These are phyloP conservation scores for Bruchidius siliquastri DNA, from an alignment of 2,888 invertebrate species.

Conservation along the genomic window DNA sequence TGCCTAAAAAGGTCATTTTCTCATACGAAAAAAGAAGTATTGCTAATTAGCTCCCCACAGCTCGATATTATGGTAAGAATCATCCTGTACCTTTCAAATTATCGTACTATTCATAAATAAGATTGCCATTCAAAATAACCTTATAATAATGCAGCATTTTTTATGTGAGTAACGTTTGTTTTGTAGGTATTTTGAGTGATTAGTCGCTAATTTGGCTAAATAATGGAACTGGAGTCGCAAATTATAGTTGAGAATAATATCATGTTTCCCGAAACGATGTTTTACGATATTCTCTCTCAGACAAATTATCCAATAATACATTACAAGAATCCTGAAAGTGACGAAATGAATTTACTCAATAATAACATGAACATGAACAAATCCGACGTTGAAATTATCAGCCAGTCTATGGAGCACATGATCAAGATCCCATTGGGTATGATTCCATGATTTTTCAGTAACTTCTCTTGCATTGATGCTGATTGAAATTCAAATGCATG, in stretches of 20 bases:
- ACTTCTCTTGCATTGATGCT: not conserved
- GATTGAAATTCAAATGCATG: too few species aligned
- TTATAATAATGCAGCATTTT: not conserved
- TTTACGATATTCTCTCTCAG: conserved; percentile 19
- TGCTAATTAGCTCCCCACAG: not conserved
- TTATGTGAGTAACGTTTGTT: not conserved
- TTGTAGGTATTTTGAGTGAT: not conserved
- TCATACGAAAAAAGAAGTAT: not conserved
- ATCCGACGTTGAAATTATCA: conserved; percentile 16
- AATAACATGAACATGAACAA: conserved; percentile 20
- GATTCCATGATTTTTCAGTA: conserved; percentile 13
- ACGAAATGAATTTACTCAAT: conserved; percentile 18
- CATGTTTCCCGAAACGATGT: conserved; percentile 18
- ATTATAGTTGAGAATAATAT: conserved; percentile 16
- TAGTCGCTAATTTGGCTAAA: not conserved
- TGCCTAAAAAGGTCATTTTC: conserved; percentile 13
- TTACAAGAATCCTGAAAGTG: conserved; percentile 17
- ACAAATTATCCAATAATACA: conserved; percentile 14
- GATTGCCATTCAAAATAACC: not conserved
- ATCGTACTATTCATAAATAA: not conserved
- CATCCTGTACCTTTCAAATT: not conserved
- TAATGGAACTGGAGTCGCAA: conserved; percentile 23
- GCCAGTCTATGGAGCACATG: conserved; percentile 14
- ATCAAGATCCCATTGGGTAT: conserved; percentile 21
- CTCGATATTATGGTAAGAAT: not conserved